Evolutionary conservation across 2,113 vertebrate genomes (phyloP), one percentile per base, ranked within the genome.

Genomic region (Ceyx melanurus): DNA sequence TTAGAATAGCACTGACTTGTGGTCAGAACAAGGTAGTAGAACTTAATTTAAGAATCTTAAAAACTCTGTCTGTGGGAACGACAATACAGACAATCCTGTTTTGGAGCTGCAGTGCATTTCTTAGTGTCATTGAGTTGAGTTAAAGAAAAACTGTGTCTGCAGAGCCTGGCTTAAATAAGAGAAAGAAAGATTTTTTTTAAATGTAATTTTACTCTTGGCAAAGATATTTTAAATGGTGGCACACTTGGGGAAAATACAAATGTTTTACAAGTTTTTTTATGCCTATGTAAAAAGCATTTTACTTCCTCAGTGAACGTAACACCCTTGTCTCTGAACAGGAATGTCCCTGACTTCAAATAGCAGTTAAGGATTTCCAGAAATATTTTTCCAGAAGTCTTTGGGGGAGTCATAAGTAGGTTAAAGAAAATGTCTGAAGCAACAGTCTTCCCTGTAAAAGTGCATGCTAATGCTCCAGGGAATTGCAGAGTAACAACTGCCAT

Each of bases 361-460:
- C n/a, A 87, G 53, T 85, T 85, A 61, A 60, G 54, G 43, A 70
- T 88, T 92, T 80, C 64, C 50, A 91, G 78, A 89, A 92, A 74
- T 10, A 4, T 79, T 48, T 48, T 48, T 89, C 51, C 33, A 50
- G 31, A 91, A 74, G 37, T 42, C 33, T 86, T 94, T 33, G 70
- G 31, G 37, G 78, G 86, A 76, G 15, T 90, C 11, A 11, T 75
- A 86, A 29, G 42, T 79, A 82, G 54, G 82, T 82, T 75, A 90
- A 68, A 76, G 26, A 35, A 35, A 64, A 4, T 35, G 17, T 50
- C 10, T 66, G 11, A 82, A 94, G 60, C 48, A 13, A 78, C 75
- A 61, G 40, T 51, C 6, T 75, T 71, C 10, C 56, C n/a, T 81
- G 13, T 72, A 53, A 70, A 56, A 7, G 25, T 62, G 35, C 6